Conservation (phyloP, 2,113 vertebrate species). For the Plestiodon gilberti region DNA sequence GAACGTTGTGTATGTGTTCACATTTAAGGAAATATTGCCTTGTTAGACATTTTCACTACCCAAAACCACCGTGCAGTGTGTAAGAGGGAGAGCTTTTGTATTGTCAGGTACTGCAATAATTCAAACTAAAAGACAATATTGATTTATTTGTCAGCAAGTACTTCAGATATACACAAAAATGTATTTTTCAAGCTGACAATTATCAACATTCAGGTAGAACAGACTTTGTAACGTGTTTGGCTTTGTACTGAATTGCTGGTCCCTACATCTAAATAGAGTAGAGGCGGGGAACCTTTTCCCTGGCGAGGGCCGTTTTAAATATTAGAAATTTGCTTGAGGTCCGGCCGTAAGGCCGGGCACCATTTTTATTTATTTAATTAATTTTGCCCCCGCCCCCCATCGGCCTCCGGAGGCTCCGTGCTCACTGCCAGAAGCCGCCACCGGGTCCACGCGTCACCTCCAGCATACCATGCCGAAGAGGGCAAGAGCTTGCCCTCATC, state of each 20-base stretch:
- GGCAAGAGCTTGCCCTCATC: no score
- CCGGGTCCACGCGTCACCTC: no score
- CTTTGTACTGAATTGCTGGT: neutral
- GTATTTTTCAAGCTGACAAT: constrained; percentile 7
- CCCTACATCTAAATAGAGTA: neutral
- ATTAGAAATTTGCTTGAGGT: no score
- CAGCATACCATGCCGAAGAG: no score
- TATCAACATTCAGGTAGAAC: neutral
- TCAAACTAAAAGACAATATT: constrained; percentile 1
- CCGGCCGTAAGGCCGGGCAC: no score
- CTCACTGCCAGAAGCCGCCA: no score
- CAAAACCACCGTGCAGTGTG: neutral
- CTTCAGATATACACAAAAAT: neutral
- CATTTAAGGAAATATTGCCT: neutral
- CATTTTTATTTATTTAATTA: no score
- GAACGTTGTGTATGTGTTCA: neutral
- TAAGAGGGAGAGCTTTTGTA: neutral
- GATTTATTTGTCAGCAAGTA: constrained; percentile 25
- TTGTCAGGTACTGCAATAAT: neutral
- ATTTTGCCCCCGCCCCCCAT: no score
- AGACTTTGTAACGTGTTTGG: fast-evolving
- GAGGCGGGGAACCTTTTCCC: no score
- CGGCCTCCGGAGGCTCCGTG: no score
- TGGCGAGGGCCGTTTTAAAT: no score
- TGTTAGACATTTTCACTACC: neutral